A percentile compares a stretch with the other conserved stretches of the same genome.
These are phyloP conservation scores for Micrasema longulum DNA, from an alignment of 1,140 invertebrate genomes.

Conservation along the genomic window DNA sequence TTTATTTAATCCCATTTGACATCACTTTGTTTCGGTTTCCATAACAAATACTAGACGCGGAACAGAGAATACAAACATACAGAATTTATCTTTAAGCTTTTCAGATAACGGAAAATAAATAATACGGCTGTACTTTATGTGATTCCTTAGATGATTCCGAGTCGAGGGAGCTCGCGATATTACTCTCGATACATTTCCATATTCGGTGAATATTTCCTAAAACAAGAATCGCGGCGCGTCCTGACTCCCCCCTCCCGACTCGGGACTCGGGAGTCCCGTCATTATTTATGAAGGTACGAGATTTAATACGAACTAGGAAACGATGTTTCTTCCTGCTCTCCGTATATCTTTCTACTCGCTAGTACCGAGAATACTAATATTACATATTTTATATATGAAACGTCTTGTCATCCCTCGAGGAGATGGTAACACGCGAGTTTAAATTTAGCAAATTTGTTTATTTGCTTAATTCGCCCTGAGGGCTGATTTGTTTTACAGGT, in stretches of 20 bases:
- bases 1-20: background rate
- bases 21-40: constrained; percentile 12
- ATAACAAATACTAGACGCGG: background rate
- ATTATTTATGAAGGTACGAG: constrained; percentile 34
- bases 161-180: constrained; percentile 7
- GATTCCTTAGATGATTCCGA: constrained; percentile 10
- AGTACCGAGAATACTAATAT: too few relatives aligned
- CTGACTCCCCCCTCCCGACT: background rate
- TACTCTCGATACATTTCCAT: constrained; percentile 31
- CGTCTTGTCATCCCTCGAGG: too few relatives aligned
- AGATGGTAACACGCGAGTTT: too few relatives aligned
- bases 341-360: constrained; percentile 1
- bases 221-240: constrained; percentile 2
- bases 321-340: constrained; percentile 4
- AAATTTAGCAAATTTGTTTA: too few relatives aligned
- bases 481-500: too few relatives aligned
- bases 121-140: constrained; percentile 15
- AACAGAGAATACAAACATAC: background rate
- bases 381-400: too few relatives aligned
- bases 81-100: constrained; percentile 18
- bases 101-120: constrained; percentile 26
- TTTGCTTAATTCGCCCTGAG: too few relatives aligned
- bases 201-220: constrained; percentile 36
- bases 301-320: constrained; percentile 27
- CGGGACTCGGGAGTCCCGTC: constrained; percentile 15